Base-by-base conservation (phyloP, 2,797 vertebrate species). In the Philypnodon macrostomus region DNA sequence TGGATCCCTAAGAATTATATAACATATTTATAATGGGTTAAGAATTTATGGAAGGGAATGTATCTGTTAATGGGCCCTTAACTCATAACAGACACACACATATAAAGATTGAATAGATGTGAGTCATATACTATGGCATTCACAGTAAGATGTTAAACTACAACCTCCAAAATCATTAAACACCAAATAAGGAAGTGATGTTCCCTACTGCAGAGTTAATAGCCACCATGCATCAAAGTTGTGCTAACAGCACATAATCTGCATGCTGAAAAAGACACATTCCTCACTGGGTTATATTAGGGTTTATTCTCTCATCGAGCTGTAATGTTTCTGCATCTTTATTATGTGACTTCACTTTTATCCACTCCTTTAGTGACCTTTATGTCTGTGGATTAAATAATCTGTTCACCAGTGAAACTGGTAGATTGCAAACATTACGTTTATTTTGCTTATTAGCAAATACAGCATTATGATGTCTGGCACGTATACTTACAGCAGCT, bases 41-140 rank as follows among this genome's bases (percentile, higher is more conserved):
- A 11, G 14, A 33, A 13, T 21, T 40, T 4, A 3, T 47, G 18
- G n/a, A 1, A 15, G 5, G 8, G 29, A 9, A 45, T 14, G 9
- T 32, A 16, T 33, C 30, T 24, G 9, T 34, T 33, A n/a, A 21
- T 33, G n/a, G 2, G 5, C n/a, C 10, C 13, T 15, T 24, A 21
- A 32, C 15, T 34, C 14, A 34, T 24, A 7, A 11, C 19, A 34
- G 31, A 34, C 32, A 46, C 14, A 41, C 27, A 24, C 17, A 24
- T 39, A 9, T 40, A 30, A 30, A 44, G n/a, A n/a, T n/a, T n/a
- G n/a, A n/a, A n/a, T n/a, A 12, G 15, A 44, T 30, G 41, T 17
- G 41, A 44, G 15, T 44, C 41, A 44, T 30, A 30, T 30, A 30
- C 41, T 7, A 2, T 18, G 26, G 41, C 16, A 44, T 30, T 44